Evolutionary conservation across 2,113 vertebrate genomes (phyloP), one percentile per base, ranked within the genome.

Genomic region (Embiotoca jacksoni): DNA sequence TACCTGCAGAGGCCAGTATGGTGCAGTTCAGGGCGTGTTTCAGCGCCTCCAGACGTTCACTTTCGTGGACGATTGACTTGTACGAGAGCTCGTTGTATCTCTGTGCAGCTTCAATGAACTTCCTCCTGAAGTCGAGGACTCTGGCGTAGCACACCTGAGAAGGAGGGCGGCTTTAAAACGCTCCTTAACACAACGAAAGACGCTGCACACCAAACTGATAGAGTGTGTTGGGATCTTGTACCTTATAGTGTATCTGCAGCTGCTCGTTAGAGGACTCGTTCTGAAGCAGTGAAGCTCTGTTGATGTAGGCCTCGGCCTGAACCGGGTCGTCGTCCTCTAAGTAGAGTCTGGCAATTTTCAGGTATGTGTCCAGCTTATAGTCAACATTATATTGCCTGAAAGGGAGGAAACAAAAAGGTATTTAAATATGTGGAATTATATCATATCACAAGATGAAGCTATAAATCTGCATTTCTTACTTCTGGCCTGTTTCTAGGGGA

Each of bases 171-270:
- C n/a, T 67, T 41, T 6, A 56, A 23, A 50, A 32, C 9, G 54
- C 35, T 33, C 16, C 63, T 44, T 11, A 6, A 33, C n/a, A 23
- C 39, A 35, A 41, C 10, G 3, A 44, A 11, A 3, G 41, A 44
- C 10, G 11, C 41, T 44, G 11, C 3, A 44, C 13, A 11, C 9
- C 10, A 44, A 44, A 23, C 23, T 23, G 23, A 23, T 23, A 23
- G 23, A 23, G 41, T 37, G 54, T 31, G 33, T n/a, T 6, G 15
- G 7, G 31, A 13, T 13, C 2, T 2, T 3, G 11, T 82, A 94
- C 98, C 96, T 99, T 99, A 83, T 99, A 99, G 86, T 99, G 98
- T 81, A 99, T 99, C 92, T 99, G 98, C 77, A 99, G 94, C 87
- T 99, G 98, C 71, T 99, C 98, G 9, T 99, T 99, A 47, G 98